Base-by-base conservation (phyloP, 2,888 invertebrate species). In the Mimumesa dahlbomi region DNA sequence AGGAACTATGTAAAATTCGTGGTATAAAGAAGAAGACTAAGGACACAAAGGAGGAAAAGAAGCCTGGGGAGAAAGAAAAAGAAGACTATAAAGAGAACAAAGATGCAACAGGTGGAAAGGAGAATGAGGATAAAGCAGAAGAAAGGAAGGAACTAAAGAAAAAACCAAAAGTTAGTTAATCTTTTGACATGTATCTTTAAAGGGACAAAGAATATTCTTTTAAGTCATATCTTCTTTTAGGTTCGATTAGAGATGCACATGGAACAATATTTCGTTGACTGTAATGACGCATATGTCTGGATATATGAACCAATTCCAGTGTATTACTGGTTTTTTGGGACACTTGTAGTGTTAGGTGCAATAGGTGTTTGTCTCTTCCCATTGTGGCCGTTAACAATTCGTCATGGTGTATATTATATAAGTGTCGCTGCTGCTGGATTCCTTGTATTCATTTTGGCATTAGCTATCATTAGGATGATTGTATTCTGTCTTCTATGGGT, bases 331-430 rank as follows among this genome's bases (percentile, higher is more conserved):
- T 92, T 98, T 77, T 95, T 96, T 84, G 98, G 98, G n/a, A 93
- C 94, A 6, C 91, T 96, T 2, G 91, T 96, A 73, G 97, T 99
- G 25, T 91, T 98, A 58, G 98, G 97, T 18, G 97, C 98, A 25
- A 97, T 99, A 82, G 96, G 95, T 11, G 94, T 99, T 36, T 99
- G 99, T 90, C 93, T 99, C 87, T 99, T 99, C 91, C 99, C 99
- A n/a, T 91, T 99, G 58, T 99, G 99, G 99, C 99, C 99, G 0
- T 95, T 96, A 57, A 94, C 95, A 81, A 95, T 98, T 82, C 93
- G 95, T 93, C 94, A 89, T 89, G 97, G 97, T 71, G 98, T 99
- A 11, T 99, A 99, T 91, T 99, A 99, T 90, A 90, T 99, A 75
- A 98, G 98, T 88, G 93, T 99, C 77, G 96, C 96, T 0, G 98